A percentile compares a stretch with the other conserved stretches of the same genome.
Conservation (phyloP, 2,888 invertebrate species). For the Salpingus planirostris region DNA sequence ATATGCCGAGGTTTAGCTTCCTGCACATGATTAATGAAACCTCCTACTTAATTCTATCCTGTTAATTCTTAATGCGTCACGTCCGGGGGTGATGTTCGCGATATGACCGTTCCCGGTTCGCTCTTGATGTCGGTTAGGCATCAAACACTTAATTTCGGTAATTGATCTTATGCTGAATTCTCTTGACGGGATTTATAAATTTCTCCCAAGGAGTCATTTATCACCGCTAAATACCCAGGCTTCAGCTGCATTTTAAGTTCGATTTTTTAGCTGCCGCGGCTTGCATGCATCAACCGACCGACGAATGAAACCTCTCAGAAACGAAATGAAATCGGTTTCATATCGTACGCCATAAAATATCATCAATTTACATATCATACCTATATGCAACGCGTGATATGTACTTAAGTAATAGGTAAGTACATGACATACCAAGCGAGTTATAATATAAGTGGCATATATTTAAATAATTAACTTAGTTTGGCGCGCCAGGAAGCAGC, state of each 20-base stretch:
- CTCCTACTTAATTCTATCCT: conserved; percentile 37
- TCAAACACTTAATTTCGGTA: conserved; percentile 26
- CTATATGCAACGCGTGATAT: too few relatives aligned
- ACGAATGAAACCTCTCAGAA: background rate
- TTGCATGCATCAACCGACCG: conserved; percentile 14
- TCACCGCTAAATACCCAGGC: conserved; percentile 20
- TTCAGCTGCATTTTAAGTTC: conserved; percentile 16
- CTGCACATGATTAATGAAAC: conserved; percentile 39
- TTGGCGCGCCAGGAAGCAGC: conserved; percentile 21
- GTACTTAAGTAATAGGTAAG: too few relatives aligned
- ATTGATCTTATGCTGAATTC: conserved; percentile 29
- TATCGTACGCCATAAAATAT: background rate
- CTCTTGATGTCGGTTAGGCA: conserved; percentile 16
- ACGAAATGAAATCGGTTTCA: background rate
- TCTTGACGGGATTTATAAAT: conserved; percentile 33
- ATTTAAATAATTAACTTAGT: conserved; percentile 32
- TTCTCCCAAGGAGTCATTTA: conserved; percentile 26
- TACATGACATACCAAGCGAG: conserved; percentile 15
- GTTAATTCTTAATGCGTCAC: conserved; percentile 40
- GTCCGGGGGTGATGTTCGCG: conserved; percentile 28
- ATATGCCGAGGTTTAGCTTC: conserved; percentile 28
- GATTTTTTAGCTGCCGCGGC: conserved; percentile 16
- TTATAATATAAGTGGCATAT: conserved; percentile 24
- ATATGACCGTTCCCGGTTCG: conserved; percentile 16
- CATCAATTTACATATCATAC: background rate